These are phyloP conservation scores for Idaea dimidiata DNA, from an alignment of 2,888 invertebrate genomes.

Conservation along the genomic window DNA sequence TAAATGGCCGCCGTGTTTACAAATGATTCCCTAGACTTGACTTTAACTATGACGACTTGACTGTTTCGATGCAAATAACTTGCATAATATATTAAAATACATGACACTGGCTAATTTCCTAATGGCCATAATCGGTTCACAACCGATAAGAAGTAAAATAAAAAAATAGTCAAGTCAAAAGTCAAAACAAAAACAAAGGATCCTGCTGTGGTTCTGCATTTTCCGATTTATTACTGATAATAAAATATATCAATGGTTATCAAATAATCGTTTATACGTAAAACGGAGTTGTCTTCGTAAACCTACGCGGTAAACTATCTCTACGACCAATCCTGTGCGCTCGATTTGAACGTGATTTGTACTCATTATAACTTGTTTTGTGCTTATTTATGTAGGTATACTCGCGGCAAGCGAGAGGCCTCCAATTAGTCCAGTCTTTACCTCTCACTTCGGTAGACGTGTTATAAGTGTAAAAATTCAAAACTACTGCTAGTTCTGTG, in stretches of 20 bases:
- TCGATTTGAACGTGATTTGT: slow-evolving; percentile 7
- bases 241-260: not conserved
- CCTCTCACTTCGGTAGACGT: slow-evolving; percentile 10
- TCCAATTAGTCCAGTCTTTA: slow-evolving; percentile 5
- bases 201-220: too few relatives aligned
- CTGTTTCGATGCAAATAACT: too few relatives aligned
- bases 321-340: slow-evolving; percentile 9
- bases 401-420: not conserved
- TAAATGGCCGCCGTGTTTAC: too few relatives aligned
- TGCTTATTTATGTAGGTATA: slow-evolving; percentile 1
- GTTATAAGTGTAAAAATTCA: slow-evolving; percentile 1
- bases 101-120: too few relatives aligned
- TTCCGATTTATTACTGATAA: not conserved
- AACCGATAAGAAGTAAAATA: too few relatives aligned
- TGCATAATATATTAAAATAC: too few relatives aligned
- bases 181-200: too few relatives aligned
- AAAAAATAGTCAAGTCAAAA: too few relatives aligned
- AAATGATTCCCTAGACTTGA: too few relatives aligned
- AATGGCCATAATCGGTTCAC: too few relatives aligned
- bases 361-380: slow-evolving; percentile 14
- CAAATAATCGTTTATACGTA: not conserved
- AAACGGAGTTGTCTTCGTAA: not conserved
- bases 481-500: not conserved
- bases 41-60: too few relatives aligned
- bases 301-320: not conserved